Conservation (phyloP, 2,113 vertebrate species). For the Protomyctophum bolini region DNA sequence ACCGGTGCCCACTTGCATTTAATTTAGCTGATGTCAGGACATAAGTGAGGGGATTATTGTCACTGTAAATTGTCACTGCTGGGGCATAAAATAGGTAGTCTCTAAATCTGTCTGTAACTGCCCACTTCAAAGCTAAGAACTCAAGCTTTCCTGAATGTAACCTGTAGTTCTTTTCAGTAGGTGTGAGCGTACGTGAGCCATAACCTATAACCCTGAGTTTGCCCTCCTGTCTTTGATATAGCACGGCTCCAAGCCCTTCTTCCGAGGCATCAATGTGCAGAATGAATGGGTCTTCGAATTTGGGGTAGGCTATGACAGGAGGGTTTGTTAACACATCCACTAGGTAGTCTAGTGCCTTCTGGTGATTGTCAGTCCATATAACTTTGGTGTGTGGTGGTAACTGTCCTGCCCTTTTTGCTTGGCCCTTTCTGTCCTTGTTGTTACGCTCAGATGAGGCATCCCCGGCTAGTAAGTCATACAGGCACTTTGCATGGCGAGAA, state of each 20-base stretch:
- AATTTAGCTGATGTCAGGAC: too few species aligned
- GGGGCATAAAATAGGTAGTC: too few species aligned
- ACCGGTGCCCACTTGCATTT: too few species aligned
- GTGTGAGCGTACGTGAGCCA: conserved; percentile 16
- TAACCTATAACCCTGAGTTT: conserved; percentile 21
- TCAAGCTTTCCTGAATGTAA: conserved; percentile 35
- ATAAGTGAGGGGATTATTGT: too few species aligned
- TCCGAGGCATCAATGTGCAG: conserved; percentile 11
- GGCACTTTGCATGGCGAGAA: too few species aligned
- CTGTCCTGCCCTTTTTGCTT: neutral
- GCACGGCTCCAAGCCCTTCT: too few species aligned
- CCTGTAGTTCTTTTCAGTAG: conserved; percentile 32
- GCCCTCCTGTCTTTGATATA: conserved; percentile 14
- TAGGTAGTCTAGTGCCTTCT: neutral
- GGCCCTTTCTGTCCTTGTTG: neutral
- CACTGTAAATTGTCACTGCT: too few species aligned
- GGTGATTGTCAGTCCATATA: conserved; percentile 3
- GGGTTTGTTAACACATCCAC: conserved; percentile 1
- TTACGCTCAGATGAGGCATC: too few species aligned
- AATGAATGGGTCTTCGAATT: conserved; percentile 18
- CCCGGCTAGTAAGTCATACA: too few species aligned
- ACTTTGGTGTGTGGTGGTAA: neutral
- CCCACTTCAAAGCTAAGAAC: conserved; percentile 36
- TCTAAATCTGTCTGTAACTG: too few species aligned
- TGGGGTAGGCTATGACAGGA: conserved; percentile 16